Evolutionary conservation across 92 coral and sea anemone species (phyloP).

Genomic region (Epizoanthus rinbou): DNA sequence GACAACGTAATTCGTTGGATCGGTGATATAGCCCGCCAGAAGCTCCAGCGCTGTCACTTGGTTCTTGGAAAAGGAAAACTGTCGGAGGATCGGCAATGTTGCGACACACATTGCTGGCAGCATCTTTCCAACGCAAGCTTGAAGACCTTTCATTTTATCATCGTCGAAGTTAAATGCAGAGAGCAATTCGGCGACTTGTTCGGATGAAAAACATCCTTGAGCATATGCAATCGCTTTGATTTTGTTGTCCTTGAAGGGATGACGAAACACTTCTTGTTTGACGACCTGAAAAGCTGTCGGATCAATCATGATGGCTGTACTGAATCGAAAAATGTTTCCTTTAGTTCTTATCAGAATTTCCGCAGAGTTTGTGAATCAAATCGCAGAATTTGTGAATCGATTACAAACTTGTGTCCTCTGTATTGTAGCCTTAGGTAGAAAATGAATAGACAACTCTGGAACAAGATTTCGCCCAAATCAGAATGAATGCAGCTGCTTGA

Average conservation of each 20-base stretch:
- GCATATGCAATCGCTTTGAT: constrained; percentile 84
- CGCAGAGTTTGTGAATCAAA: too few species aligned
- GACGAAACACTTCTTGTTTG: constrained; percentile 79
- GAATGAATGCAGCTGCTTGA: too few species aligned
- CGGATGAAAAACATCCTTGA: constrained; percentile 82
- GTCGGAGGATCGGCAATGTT: constrained; percentile 63
- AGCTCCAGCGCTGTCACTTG: constrained; percentile 74
- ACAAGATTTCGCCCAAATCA: too few species aligned
- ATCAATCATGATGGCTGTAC: constrained; percentile 60
- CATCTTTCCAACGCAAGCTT: constrained; percentile 80
- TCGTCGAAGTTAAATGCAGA: constrained; percentile 72
- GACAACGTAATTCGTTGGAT: constrained; percentile 69
- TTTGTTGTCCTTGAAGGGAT: constrained; percentile 81
- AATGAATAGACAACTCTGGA: too few species aligned
- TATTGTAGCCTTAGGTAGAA: too few species aligned
- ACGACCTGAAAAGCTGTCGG: constrained; percentile 79
- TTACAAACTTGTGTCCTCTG: too few species aligned
- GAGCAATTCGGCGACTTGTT: constrained; percentile 77
- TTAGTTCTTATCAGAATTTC: background rate
- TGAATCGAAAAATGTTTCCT: too few species aligned
- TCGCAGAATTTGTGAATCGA: too few species aligned
- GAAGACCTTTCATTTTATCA: constrained; percentile 72
- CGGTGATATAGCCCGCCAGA: constrained; percentile 65
- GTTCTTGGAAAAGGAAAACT: constrained; percentile 68
- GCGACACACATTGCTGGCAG: constrained; percentile 79